phyloP scores from a whole-genome alignment of 2,797 vertebrate species.

The Amphiprion clarkii region DNA sequence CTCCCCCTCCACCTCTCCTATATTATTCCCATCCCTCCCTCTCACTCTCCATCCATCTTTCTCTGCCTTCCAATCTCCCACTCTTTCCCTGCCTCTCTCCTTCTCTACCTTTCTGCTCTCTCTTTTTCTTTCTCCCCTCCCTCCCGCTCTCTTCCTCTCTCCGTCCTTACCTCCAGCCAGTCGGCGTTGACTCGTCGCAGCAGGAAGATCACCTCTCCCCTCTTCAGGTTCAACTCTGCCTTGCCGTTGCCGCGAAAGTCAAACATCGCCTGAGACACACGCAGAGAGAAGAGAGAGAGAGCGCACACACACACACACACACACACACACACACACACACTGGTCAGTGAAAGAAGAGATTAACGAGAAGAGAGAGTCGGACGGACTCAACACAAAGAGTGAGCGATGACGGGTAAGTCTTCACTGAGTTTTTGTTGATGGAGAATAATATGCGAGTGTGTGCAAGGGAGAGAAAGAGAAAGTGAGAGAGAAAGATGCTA shows the following conservation, averaged over 20 bases:
- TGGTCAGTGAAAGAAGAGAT: slow-evolving; percentile 57
- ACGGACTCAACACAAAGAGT: slow-evolving; percentile 52
- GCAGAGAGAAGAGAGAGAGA: slow-evolving; percentile 12
- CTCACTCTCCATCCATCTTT: slow-evolving; percentile 23
- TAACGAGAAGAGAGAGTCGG: slow-evolving; percentile 45
- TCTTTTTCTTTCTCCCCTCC: slow-evolving; percentile 8
- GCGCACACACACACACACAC: slow-evolving; percentile 15
- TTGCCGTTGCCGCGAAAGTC: slow-evolving; percentile 91
- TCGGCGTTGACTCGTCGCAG: slow-evolving; percentile 93
- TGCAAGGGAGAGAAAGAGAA: not conserved
- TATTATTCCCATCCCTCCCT: slow-evolving; percentile 31
- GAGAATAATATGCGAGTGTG: not conserved
- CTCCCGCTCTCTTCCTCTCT: slow-evolving; percentile 23
- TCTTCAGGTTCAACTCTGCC: slow-evolving; percentile 92
- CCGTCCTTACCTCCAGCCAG: slow-evolving; percentile 93
- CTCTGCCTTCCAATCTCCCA: slow-evolving; percentile 21
- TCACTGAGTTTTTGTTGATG: slow-evolving; percentile 23
- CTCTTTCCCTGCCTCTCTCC: slow-evolving; percentile 9
- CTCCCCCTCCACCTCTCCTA: slow-evolving; percentile 41
- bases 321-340: slow-evolving; percentile 36
- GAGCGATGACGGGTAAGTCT: slow-evolving; percentile 74
- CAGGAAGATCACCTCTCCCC: slow-evolving; percentile 94
- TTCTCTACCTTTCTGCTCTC: slow-evolving; percentile 1
- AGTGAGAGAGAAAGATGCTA: not conserved
- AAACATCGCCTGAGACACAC: slow-evolving; percentile 89